Conservation (phyloP, 2,888 invertebrate genomes). For the Villa cingulata region DNA sequence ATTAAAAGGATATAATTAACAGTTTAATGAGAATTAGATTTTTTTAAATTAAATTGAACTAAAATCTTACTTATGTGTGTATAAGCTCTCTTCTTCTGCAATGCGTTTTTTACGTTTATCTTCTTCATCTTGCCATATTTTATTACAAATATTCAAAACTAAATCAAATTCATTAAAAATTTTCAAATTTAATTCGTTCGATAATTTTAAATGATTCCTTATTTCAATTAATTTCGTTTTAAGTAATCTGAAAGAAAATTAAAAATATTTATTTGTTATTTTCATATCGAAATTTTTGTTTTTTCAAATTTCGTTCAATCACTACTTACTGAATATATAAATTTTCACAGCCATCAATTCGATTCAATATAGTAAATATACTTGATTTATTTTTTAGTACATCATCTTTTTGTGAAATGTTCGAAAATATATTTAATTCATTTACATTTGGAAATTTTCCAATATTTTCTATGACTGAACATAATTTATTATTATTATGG, state of each 20-base stretch:
- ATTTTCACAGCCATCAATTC: constrained; percentile 24
- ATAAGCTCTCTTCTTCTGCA: constrained; percentile 62
- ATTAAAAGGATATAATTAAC: too few species aligned
- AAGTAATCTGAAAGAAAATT: constrained; percentile 39
- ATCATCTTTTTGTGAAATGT: constrained; percentile 8
- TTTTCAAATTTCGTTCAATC: too few species aligned
- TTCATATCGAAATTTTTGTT: too few species aligned
- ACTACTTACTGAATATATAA: constrained; percentile 25
- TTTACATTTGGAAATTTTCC: constrained; percentile 26
- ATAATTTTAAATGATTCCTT: constrained; percentile 47
- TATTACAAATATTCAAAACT: constrained; percentile 47
- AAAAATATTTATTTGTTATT: not conserved
- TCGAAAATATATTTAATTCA: constrained; percentile 15
- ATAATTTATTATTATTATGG: constrained; percentile 19
- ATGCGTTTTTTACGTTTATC: constrained; percentile 50
- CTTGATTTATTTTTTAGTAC: constrained; percentile 19
- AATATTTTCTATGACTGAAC: constrained; percentile 23
- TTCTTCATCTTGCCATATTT: constrained; percentile 65
- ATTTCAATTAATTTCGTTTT: constrained; percentile 58
- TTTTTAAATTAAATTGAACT: too few species aligned
- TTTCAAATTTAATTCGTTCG: constrained; percentile 37
- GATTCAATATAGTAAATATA: constrained; percentile 25
- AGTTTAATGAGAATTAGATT: too few species aligned
- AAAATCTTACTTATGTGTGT: constrained; percentile 48
- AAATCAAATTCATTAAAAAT: constrained; percentile 39